Evolutionary conservation across 2,797 vertebrate species (phyloP).

Genomic region (Urophycis tenuis): DNA sequence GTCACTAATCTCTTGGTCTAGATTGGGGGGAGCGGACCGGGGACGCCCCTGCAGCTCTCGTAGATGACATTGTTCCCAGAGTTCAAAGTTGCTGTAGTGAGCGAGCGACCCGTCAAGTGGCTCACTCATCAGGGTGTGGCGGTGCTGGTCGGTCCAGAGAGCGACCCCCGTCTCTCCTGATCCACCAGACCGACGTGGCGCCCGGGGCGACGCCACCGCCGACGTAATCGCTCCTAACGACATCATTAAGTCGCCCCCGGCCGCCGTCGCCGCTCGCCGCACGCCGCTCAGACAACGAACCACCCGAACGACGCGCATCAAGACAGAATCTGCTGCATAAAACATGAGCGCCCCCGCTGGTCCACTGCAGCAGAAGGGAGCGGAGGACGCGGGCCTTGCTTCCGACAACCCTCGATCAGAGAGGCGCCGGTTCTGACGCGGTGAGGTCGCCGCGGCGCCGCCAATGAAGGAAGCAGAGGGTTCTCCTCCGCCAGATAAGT

Average conservation of each 20-base stretch:
- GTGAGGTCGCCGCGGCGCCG: background rate
- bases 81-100: background rate
- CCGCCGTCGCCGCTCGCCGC: no score
- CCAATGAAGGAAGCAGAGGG: background rate
- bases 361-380: background rate
- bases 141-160: no score
- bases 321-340: background rate
- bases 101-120: background rate
- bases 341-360: background rate
- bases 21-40: no score
- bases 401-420: constrained; percentile 34
- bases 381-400: background rate
- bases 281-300: background rate
- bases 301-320: background rate
- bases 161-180: background rate
- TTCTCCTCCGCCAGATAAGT: constrained; percentile 12
- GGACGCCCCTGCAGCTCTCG: background rate
- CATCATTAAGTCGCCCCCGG: no score
- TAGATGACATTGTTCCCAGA: no score
- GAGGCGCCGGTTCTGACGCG: background rate
- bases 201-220: no score
- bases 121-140: no score
- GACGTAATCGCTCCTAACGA: no score
- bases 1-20: background rate
- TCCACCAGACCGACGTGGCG: background rate